These are phyloP conservation scores for Anastatus disparis DNA, from an alignment of 1,140 invertebrate species.

Conservation along the genomic window DNA sequence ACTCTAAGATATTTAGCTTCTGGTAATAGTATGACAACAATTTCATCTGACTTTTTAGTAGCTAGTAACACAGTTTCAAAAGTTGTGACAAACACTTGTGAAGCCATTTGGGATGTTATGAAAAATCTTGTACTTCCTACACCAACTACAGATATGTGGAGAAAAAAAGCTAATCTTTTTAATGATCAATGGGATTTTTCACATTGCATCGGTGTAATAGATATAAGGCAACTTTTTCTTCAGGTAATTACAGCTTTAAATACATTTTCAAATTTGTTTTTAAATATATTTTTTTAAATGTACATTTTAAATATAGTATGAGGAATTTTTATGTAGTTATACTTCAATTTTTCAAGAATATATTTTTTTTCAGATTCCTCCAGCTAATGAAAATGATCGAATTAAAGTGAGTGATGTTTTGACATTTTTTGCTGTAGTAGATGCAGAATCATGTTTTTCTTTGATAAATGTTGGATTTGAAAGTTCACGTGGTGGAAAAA, in stretches of 20 bases:
- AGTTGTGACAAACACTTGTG: slow-evolving; percentile 4
- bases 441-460: slow-evolving; percentile 17
- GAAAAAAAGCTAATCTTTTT: neutral
- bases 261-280: no score
- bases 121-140: neutral
- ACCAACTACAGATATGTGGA: neutral
- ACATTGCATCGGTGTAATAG: slow-evolving; percentile 5
- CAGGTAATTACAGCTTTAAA: no score
- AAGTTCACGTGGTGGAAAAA: neutral
- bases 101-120: slow-evolving; percentile 15
- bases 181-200: slow-evolving; percentile 5
- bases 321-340: neutral
- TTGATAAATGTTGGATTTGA: neutral
- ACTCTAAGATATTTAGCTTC: slow-evolving; percentile 18
- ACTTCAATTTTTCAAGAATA: neutral
- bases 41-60: neutral
- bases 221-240: slow-evolving; percentile 6
- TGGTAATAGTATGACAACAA: slow-evolving; percentile 9
- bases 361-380: neutral
- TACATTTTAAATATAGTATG: no score
- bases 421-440: neutral
- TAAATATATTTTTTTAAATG: no score
- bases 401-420: neutral
- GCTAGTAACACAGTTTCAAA: slow-evolving; percentile 11
- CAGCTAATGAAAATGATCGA: neutral